Conservation (phyloP, 2,888 invertebrate species). For the Caenorhabditis japonica region DNA sequence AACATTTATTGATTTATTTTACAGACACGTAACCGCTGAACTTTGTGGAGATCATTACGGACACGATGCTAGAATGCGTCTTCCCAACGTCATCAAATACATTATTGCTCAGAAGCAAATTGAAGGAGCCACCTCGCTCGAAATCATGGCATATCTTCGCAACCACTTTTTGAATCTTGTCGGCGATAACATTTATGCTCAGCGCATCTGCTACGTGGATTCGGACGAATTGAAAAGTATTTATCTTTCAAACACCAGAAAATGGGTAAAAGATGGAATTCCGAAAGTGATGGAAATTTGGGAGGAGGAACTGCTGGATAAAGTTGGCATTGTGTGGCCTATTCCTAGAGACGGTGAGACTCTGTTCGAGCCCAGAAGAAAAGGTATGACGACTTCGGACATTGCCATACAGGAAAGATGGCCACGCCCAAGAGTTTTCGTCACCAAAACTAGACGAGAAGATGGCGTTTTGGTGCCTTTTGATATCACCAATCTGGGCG, state of each 20-base stretch:
- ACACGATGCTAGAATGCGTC: slow-evolving; percentile 64
- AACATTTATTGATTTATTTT: slow-evolving; percentile 9
- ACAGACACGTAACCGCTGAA: slow-evolving; percentile 55
- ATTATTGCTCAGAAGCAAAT: slow-evolving; percentile 62
- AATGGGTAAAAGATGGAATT: slow-evolving; percentile 55
- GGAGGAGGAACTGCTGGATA: slow-evolving; percentile 66
- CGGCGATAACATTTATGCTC: slow-evolving; percentile 59
- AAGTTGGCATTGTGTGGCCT: slow-evolving; percentile 52
- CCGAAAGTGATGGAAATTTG: slow-evolving; percentile 56
- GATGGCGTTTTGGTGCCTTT: slow-evolving; percentile 39
- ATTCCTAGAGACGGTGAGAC: slow-evolving; percentile 23
- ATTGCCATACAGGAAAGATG: slow-evolving; percentile 56
- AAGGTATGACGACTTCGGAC: slow-evolving; percentile 46
- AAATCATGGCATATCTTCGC: slow-evolving; percentile 45
- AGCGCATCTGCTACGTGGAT: slow-evolving; percentile 62
- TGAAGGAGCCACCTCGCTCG: slow-evolving; percentile 35
- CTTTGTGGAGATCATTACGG: slow-evolving; percentile 68
- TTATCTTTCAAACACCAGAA: slow-evolving; percentile 48
- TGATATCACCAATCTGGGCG: background rate
- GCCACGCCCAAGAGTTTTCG: slow-evolving; percentile 60
- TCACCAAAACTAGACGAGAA: slow-evolving; percentile 51
- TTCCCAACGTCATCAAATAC: slow-evolving; percentile 64
- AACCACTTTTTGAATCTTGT: slow-evolving; percentile 53
- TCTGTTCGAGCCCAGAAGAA: slow-evolving; percentile 3
- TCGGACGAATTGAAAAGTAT: slow-evolving; percentile 59